These are phyloP conservation scores for Auanema sp. DNA, from an alignment of 2,888 invertebrate species.

Conservation along the genomic window DNA sequence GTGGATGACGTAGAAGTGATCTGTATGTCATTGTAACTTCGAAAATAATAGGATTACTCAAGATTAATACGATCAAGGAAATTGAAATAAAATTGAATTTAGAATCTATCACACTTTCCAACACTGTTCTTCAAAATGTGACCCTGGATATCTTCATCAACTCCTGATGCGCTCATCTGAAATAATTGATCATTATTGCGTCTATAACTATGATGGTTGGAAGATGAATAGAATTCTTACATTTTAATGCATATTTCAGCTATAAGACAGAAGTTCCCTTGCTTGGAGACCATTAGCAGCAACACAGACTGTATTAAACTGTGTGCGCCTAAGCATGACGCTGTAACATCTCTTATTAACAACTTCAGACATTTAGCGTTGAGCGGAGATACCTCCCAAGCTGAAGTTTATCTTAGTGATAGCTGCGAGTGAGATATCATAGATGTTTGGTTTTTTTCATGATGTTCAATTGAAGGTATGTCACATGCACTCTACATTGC, in stretches of 20 bases:
- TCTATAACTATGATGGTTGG: conserved; percentile 56
- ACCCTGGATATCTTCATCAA: conserved; percentile 58
- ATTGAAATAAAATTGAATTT: conserved; percentile 8
- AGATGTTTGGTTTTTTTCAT: neutral
- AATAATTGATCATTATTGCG: conserved; percentile 61
- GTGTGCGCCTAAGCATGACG: conserved; percentile 58
- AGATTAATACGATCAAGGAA: neutral
- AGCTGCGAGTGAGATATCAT: conserved; percentile 51
- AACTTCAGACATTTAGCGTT: conserved; percentile 51
- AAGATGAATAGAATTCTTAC: neutral
- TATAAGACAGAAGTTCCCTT: conserved; percentile 56
- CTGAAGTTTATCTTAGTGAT: conserved; percentile 56
- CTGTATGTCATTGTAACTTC: too few relatives aligned
- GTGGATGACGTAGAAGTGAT: too few relatives aligned
- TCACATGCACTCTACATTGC: conserved; percentile 61
- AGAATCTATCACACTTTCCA: conserved; percentile 61
- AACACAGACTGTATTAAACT: conserved; percentile 52
- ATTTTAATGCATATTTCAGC: conserved; percentile 28
- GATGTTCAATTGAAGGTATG: conserved; percentile 36
- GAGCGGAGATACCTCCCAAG: conserved; percentile 56
- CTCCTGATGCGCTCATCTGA: conserved; percentile 53
- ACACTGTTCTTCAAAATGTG: conserved; percentile 55
- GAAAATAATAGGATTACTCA: neutral
- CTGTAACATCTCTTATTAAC: conserved; percentile 47
- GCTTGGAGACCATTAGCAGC: conserved; percentile 44